A percentile compares a stretch with the other conserved stretches of the same genome.
These are phyloP conservation scores for Operophtera brumata DNA, from an alignment of 2,888 invertebrate species.

Conservation along the genomic window DNA sequence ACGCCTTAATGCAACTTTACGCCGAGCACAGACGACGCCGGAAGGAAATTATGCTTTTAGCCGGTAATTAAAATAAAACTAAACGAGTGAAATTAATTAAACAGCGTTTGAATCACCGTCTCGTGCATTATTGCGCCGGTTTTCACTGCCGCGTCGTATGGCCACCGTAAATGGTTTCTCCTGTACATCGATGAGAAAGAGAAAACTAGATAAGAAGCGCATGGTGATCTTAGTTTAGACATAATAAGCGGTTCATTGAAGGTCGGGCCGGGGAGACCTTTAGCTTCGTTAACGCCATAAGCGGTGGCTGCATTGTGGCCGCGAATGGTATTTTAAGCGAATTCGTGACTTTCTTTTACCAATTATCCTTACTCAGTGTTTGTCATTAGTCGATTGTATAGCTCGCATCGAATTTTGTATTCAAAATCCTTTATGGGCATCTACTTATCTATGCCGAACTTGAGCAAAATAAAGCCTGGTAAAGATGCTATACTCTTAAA, in stretches of 20 bases:
- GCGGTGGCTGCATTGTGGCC: slow-evolving; percentile 58
- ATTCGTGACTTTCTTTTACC: slow-evolving; percentile 66
- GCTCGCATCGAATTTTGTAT: slow-evolving; percentile 19
- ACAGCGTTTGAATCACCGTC: slow-evolving; percentile 19
- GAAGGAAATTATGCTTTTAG: slow-evolving; percentile 55
- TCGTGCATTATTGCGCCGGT: slow-evolving; percentile 2
- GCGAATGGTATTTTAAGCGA: slow-evolving; percentile 55
- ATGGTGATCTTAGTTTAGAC: slow-evolving; percentile 51
- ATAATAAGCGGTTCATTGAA: slow-evolving; percentile 54
- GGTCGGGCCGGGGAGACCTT: slow-evolving; percentile 54
- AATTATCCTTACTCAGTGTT: slow-evolving; percentile 53
- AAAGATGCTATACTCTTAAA: neutral
- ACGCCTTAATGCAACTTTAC: slow-evolving; percentile 62
- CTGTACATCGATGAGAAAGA: slow-evolving; percentile 27
- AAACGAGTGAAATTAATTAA: slow-evolving; percentile 40
- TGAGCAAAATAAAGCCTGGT: neutral
- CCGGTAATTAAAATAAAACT: slow-evolving; percentile 56
- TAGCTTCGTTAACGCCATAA: slow-evolving; percentile 64
- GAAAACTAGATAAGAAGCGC: slow-evolving; percentile 35
- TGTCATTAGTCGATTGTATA: slow-evolving; percentile 34
- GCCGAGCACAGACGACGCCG: slow-evolving; percentile 36
- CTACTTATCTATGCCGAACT: slow-evolving; percentile 15
- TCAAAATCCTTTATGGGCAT: slow-evolving; percentile 26
- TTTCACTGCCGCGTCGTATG: slow-evolving; percentile 13
- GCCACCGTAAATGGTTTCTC: slow-evolving; percentile 19